Conservation (phyloP, 2,888 invertebrate genomes). For the Dicyrtoma fusca region DNA sequence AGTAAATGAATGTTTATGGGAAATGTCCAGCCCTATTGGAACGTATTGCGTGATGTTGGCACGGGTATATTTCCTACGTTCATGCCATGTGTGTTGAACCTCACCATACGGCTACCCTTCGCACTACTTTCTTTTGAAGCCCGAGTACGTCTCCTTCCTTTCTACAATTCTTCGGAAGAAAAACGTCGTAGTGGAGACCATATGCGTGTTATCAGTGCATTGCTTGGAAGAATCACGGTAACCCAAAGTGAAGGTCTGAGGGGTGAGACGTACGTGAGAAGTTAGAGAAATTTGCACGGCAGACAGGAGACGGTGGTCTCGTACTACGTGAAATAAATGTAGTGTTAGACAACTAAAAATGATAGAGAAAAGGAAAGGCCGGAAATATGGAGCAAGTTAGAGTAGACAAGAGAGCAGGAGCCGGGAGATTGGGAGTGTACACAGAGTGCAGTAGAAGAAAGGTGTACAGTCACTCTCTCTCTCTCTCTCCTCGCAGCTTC, state of each 20-base stretch:
- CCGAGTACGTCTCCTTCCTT: neutral
- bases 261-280: constrained; percentile 21
- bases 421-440: neutral
- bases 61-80: too few species aligned
- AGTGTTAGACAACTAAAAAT: too few species aligned
- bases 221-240: constrained; percentile 50
- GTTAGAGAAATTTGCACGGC: too few species aligned
- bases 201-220: constrained; percentile 39
- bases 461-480: neutral
- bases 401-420: neutral
- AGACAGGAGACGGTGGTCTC: too few species aligned
- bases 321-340: too few species aligned
- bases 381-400: neutral
- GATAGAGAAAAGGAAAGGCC: neutral
- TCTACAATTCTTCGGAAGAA: neutral
- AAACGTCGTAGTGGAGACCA: neutral
- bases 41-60: too few species aligned
- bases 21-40: neutral
- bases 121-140: neutral
- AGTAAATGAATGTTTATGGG: constrained; percentile 17
- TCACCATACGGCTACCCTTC: neutral
- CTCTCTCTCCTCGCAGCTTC: neutral
- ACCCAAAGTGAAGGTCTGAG: constrained; percentile 46
- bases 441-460: neutral
- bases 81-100: too few species aligned